Percentiles rank a stretch among this genome's conserved stretches.
Evolutionary conservation across 1,140 invertebrate genomes (phyloP).

Genomic region (Pentalonia nigronervosa): DNA sequence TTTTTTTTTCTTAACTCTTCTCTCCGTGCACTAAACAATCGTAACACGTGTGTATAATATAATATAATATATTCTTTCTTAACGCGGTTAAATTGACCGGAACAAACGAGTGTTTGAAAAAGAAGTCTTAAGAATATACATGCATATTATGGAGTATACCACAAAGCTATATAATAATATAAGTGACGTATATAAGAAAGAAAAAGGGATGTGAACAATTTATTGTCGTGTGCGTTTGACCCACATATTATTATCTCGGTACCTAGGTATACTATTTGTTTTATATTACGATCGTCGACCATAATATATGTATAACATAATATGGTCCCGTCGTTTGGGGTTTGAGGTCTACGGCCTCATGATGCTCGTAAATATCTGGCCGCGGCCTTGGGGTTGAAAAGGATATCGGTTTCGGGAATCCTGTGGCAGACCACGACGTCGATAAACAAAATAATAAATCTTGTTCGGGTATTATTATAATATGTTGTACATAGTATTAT

Average conservation of each 20-base stretch:
- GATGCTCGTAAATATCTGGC: background rate
- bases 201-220: conserved; percentile 32
- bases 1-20: conserved; percentile 5
- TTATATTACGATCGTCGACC: background rate
- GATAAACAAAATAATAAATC: background rate
- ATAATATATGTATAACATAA: background rate
- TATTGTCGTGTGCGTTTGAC: background rate
- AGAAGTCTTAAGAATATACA: conserved; percentile 12
- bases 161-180: background rate
- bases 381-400: conserved; percentile 52
- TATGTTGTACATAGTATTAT: background rate
- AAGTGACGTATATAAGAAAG: background rate
- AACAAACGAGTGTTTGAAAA: conserved; percentile 31
- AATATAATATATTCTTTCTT: conserved; percentile 25
- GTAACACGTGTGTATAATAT: background rate
- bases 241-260: conserved; percentile 17
- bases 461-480: background rate
- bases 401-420: conserved; percentile 27
- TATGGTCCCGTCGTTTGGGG: background rate
- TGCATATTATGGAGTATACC: background rate
- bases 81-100: conserved; percentile 47
- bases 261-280: background rate
- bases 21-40: background rate
- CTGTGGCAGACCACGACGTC: background rate
- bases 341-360: conserved; percentile 44